Conservation (phyloP, 2,113 vertebrate species). For the Odobenus rosmarus region DNA sequence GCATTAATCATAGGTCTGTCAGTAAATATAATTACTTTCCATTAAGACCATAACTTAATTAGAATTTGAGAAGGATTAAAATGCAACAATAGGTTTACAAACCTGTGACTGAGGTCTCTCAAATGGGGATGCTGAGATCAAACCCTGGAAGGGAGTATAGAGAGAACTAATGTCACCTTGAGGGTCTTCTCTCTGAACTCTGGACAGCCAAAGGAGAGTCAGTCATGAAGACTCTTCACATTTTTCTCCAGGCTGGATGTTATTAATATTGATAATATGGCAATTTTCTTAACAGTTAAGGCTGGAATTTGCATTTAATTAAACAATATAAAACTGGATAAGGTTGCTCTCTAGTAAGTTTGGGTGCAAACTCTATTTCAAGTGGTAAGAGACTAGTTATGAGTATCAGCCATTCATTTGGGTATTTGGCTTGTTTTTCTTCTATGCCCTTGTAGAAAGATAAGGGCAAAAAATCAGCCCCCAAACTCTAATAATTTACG, state of each 20-base stretch:
- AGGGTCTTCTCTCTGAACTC: not conserved
- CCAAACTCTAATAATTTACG: not conserved
- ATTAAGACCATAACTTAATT: conserved; percentile 49
- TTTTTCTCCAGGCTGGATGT: not conserved
- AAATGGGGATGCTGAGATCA: not conserved
- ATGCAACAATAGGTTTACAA: conserved; percentile 20
- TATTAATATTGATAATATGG: conserved; percentile 51
- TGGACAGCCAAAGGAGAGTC: not conserved
- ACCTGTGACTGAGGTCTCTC: not conserved
- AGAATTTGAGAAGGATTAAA: conserved; percentile 57
- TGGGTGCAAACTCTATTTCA: not conserved
- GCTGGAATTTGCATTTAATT: conserved; percentile 44
- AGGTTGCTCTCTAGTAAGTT: not conserved
- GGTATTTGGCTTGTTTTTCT: not conserved
- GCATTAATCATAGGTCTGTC: conserved; percentile 22
- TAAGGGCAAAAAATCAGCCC: not conserved
- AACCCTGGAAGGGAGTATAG: not conserved
- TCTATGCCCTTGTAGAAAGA: not conserved
- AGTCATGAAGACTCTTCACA: not conserved
- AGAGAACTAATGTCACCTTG: not conserved
- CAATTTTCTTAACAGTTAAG: not conserved
- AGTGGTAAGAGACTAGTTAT: not conserved
- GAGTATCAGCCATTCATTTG: not conserved
- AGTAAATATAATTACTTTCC: conserved; percentile 40
- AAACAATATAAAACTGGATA: conserved; percentile 4